phyloP scores from a whole-genome alignment of 2,888 invertebrate species.

The Arctia plantaginis region DNA sequence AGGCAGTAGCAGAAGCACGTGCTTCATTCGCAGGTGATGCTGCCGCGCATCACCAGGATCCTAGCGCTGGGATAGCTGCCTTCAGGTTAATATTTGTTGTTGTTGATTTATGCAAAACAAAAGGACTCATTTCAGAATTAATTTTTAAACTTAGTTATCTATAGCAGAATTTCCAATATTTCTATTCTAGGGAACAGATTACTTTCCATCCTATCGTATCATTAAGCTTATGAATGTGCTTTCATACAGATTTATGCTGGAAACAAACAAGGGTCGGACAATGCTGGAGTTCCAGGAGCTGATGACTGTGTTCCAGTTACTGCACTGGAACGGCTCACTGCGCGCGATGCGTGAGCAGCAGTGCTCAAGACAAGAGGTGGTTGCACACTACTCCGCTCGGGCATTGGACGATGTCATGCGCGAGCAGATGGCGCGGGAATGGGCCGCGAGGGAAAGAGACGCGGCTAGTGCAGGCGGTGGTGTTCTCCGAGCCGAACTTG shows the following conservation, averaged over 20 bases:
- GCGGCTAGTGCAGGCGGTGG: conserved; percentile 74
- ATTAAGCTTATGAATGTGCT: conserved; percentile 1
- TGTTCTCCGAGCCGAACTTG: conserved; percentile 92
- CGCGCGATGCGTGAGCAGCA: conserved; percentile 98
- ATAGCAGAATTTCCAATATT: not conserved
- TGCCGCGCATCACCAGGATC: conserved; percentile 87
- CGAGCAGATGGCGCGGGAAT: conserved; percentile 97
- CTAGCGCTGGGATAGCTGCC: conserved; percentile 90
- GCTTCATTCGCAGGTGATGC: conserved; percentile 92
- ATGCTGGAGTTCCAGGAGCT: conserved; percentile 98
- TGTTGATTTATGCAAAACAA: no score
- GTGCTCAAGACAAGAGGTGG: conserved; percentile 95
- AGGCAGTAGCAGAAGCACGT: conserved; percentile 96
- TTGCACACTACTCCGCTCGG: conserved; percentile 97
- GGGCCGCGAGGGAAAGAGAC: conserved; percentile 91
- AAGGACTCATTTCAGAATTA: not conserved
- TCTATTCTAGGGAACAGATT: not conserved
- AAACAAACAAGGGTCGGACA: conserved; percentile 95
- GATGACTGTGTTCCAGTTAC: conserved; percentile 98
- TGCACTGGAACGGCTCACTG: conserved; percentile 98
- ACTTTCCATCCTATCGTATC: no score
- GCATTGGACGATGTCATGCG: conserved; percentile 98
- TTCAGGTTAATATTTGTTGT: conserved; percentile 81
- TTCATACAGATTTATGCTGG: conserved; percentile 89
- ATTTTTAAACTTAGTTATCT: not conserved